These are phyloP conservation scores for Hemitrygon akajei DNA, from an alignment of 2,797 vertebrate species.

Conservation along the genomic window DNA sequence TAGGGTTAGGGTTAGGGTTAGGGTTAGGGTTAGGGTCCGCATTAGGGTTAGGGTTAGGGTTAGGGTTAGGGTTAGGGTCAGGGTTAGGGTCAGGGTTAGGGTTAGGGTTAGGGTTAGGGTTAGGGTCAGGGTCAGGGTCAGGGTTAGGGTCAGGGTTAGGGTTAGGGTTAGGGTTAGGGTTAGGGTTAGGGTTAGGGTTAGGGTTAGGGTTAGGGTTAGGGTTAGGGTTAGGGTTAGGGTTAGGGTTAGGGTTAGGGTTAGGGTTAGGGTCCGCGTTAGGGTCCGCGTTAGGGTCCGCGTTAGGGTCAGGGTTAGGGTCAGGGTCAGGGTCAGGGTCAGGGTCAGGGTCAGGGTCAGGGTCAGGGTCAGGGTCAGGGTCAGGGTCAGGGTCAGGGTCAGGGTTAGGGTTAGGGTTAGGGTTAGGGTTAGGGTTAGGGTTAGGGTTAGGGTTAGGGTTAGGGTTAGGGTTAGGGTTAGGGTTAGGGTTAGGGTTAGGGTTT, in stretches of 20 bases:
- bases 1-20: conserved; percentile 20
- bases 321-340: too few relatives aligned
- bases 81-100: too few relatives aligned
- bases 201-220: not conserved
- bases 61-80: too few relatives aligned
- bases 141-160: too few relatives aligned
- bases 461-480: conserved; percentile 33
- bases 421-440: not conserved
- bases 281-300: too few relatives aligned
- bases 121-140: too few relatives aligned
- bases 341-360: conserved; percentile 37
- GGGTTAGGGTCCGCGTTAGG: conserved; percentile 36
- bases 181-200: not conserved
- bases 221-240: not conserved
- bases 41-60: too few relatives aligned
- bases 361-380: not conserved
- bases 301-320: too few relatives aligned
- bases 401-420: not conserved
- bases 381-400: conserved; percentile 33
- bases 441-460: not conserved
- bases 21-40: not conserved
- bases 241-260: conserved; percentile 18
- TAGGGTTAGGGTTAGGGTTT: too few relatives aligned
- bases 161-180: not conserved
- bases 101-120: too few relatives aligned